Percentiles rank a stretch among this genome's conserved stretches.
phyloP scores from a whole-genome alignment of 1,140 invertebrate species.

The Campodea augens region DNA sequence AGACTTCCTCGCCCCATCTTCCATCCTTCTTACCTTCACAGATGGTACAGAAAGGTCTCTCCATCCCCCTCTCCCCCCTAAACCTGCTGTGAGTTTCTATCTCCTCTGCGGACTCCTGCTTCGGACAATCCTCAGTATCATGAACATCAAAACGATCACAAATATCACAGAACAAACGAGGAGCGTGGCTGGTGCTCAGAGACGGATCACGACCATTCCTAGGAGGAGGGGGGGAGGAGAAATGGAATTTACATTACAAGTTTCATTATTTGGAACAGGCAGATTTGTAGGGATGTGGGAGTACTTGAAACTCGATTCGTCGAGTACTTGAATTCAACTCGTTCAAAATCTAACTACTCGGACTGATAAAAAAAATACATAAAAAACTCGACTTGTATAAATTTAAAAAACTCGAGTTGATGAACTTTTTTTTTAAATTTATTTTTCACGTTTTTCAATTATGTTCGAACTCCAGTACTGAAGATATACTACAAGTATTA shows the following conservation, averaged over 20 bases:
- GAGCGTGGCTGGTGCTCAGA: constrained; percentile 37
- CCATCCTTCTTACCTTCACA: constrained; percentile 84
- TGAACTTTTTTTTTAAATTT: no score
- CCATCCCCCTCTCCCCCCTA: constrained; percentile 19
- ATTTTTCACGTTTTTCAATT: no score
- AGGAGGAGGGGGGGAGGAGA: constrained; percentile 10
- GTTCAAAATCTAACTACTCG: no score
- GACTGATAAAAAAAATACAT: no score
- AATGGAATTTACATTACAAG: constrained; percentile 1
- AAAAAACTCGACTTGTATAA: no score
- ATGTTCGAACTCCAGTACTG: no score
- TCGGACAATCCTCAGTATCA: constrained; percentile 91
- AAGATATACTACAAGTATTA: no score
- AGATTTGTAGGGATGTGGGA: neutral
- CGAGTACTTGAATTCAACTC: no score
- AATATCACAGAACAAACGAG: constrained; percentile 88
- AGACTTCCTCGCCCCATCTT: no score
- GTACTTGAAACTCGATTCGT: constrained; percentile 1
- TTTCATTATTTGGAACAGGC: constrained; percentile 4
- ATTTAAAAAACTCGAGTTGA: neutral
- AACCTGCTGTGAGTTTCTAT: constrained; percentile 23
- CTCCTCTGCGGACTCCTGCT: constrained; percentile 53
- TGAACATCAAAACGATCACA: constrained; percentile 92
- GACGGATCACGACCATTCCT: constrained; percentile 24
- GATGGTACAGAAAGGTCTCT: constrained; percentile 71